phyloP scores from a whole-genome alignment of 1,140 invertebrate species.

The Leguminivora glycinivorella region DNA sequence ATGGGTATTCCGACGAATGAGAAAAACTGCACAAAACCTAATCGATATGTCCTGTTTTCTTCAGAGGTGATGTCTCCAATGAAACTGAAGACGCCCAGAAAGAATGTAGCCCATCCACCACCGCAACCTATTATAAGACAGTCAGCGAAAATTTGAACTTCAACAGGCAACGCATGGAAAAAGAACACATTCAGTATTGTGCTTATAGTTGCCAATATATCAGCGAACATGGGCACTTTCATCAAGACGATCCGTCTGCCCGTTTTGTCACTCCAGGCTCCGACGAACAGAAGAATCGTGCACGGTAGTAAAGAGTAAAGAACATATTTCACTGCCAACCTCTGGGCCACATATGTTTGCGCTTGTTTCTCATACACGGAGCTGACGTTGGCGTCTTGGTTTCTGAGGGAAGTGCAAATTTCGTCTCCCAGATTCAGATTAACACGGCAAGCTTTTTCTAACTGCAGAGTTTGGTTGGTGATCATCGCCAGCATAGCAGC shows the following conservation, averaged over 20 bases:
- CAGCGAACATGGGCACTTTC: slow-evolving; percentile 78
- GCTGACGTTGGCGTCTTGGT: slow-evolving; percentile 70
- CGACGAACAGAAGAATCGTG: slow-evolving; percentile 79
- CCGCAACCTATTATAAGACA: slow-evolving; percentile 64
- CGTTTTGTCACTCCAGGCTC: slow-evolving; percentile 81
- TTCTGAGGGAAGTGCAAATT: slow-evolving; percentile 82
- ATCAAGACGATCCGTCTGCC: slow-evolving; percentile 80
- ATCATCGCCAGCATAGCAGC: slow-evolving; percentile 49
- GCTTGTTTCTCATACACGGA: slow-evolving; percentile 47
- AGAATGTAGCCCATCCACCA: slow-evolving; percentile 63
- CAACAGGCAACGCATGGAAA: slow-evolving; percentile 73
- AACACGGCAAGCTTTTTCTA: slow-evolving; percentile 88
- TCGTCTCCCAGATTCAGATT: slow-evolving; percentile 82
- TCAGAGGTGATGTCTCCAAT: slow-evolving; percentile 71
- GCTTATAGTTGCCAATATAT: slow-evolving; percentile 68
- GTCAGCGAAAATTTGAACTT: slow-evolving; percentile 63
- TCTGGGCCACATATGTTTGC: slow-evolving; percentile 65
- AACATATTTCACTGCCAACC: slow-evolving; percentile 65
- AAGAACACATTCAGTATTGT: slow-evolving; percentile 77
- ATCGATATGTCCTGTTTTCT: slow-evolving; percentile 66
- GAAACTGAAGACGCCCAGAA: slow-evolving; percentile 72
- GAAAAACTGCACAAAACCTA: slow-evolving; percentile 68
- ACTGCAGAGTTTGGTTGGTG: slow-evolving; percentile 86
- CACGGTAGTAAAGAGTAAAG: slow-evolving; percentile 76
- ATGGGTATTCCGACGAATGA: slow-evolving; percentile 48